Evolutionary conservation across 2,888 invertebrate species (phyloP).

Genomic region (Drosophila dives): DNA sequence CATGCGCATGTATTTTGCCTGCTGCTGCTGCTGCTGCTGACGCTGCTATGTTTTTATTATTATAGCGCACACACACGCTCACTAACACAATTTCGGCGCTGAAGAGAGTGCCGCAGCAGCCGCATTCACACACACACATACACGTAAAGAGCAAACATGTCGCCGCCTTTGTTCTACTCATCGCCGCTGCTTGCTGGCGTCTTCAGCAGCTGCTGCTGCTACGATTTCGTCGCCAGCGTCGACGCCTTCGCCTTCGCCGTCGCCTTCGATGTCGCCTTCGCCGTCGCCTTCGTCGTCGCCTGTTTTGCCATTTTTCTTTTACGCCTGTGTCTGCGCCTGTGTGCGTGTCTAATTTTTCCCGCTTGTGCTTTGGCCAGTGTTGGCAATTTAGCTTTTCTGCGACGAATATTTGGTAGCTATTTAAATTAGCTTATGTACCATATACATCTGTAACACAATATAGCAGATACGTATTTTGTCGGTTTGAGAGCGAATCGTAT

Average conservation of each 20-base stretch:
- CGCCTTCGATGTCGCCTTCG: not conserved
- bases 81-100: conserved; percentile 18
- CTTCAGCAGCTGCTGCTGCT: conserved; percentile 37
- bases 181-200: conserved; percentile 33
- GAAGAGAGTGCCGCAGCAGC: conserved; percentile 53
- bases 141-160: conserved; percentile 42
- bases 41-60: conserved; percentile 75
- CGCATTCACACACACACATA: conserved; percentile 24
- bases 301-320: conserved; percentile 67
- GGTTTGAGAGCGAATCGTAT: not conserved
- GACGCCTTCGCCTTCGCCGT: conserved; percentile 16
- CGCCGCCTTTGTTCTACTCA: conserved; percentile 58
- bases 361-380: conserved; percentile 63
- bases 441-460: not conserved
- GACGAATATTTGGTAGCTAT: not conserved
- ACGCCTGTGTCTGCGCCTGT: conserved; percentile 37
- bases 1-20: conserved; percentile 55
- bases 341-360: conserved; percentile 48
- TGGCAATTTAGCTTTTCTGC: not conserved
- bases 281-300: conserved; percentile 13
- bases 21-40: conserved; percentile 35
- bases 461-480: not conserved
- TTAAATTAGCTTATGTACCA: not conserved
- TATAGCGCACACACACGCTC: conserved; percentile 60
- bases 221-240: conserved; percentile 28